Evolutionary conservation across 2,888 invertebrate species (phyloP).

Genomic region (Pachymerium ferrugineum): DNA sequence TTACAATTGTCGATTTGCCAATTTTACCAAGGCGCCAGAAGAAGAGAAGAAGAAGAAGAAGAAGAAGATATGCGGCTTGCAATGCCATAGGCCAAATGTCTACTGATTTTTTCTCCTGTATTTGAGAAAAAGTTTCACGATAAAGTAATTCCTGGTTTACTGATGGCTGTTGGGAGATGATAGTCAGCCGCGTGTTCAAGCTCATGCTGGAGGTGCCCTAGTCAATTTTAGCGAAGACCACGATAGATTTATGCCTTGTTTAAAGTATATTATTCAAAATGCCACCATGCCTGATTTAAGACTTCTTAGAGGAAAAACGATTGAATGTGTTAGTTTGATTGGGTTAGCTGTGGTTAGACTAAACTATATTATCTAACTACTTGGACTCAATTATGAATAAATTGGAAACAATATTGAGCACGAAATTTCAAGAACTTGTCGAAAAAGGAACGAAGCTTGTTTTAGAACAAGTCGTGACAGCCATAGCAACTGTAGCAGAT

Average conservation of each 20-base stretch:
- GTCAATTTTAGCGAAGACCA: conserved; percentile 99
- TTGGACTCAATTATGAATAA: conserved; percentile 86
- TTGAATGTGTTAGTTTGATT: conserved; percentile 97
- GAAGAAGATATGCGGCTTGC: conserved; percentile 97
- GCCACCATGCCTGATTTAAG: conserved; percentile 81
- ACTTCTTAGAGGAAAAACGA: conserved; percentile 92
- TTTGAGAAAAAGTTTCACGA: conserved; percentile 98
- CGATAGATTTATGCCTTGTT: conserved; percentile 85
- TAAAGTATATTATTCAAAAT: conserved; percentile 95
- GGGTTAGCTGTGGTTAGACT: conserved; percentile 61
- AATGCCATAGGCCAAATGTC: conserved; percentile 99
- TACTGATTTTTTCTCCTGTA: conserved; percentile 91
- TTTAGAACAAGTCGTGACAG: conserved; percentile 96
- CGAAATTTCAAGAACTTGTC: conserved; percentile 90
- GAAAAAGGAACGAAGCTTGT: conserved; percentile 93
- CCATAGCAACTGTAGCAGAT: conserved; percentile 96
- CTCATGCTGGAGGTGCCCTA: conserved; percentile 84
- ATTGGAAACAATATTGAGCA: conserved; percentile 78
- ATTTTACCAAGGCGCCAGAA: no score
- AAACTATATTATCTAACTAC: conserved; percentile 82
- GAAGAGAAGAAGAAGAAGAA: no score
- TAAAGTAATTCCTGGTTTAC: conserved; percentile 79
- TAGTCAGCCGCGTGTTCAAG: conserved; percentile 86
- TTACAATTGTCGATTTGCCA: no score
- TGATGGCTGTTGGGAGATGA: conserved; percentile 85